Evolutionary conservation across 2,113 vertebrate species (phyloP), one percentile per base, ranked within the genome.

Genomic region (Sorex araneus): DNA sequence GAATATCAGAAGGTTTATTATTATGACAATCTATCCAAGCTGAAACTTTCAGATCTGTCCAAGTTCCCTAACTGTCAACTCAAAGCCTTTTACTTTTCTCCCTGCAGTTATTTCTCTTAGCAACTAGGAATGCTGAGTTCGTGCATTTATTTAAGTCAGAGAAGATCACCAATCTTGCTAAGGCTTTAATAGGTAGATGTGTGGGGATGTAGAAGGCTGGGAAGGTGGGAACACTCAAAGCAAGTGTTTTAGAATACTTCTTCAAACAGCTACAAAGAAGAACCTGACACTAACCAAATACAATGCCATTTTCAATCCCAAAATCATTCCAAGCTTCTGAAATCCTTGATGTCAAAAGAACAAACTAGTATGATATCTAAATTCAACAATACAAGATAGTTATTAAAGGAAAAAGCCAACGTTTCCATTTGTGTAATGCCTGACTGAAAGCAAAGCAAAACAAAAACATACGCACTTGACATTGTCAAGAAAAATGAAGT

Each of bases 391-490:
- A 32, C 78, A 89, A 85, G 43, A 57, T 34, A 36, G 43, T 32
- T 54, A 25, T 82, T 73, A 82, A 66, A 77, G 78, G 74, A 82
- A 76, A 88, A 82, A 73, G 84, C 28, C 25, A 70, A 64, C 19
- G 1, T 27, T 19, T 79, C 82, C 82, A 19, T 76, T 76, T 92
- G 40, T 60, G 84, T 25, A 43, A 2, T 28, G 47, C 50, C 28
- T 34, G 36, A 45, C 66, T 84, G 5, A 45, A 92, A 79, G 78
- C 82, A 81, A 92, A 92, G 67, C 81, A 88, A 76, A 86, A 87
- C 63, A 84, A 86, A 89, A 13, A 12, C 19, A 11, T 30, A 47
- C 23, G 63, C 23, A 47, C 70, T 60, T 1, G 15, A 69, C 64
- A 75, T 83, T 67, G 74, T 91, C 73, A 70, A 80, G 79, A 64